These are phyloP conservation scores for Anticlea derivata DNA, from an alignment of 2,888 invertebrate genomes.

Conservation along the genomic window DNA sequence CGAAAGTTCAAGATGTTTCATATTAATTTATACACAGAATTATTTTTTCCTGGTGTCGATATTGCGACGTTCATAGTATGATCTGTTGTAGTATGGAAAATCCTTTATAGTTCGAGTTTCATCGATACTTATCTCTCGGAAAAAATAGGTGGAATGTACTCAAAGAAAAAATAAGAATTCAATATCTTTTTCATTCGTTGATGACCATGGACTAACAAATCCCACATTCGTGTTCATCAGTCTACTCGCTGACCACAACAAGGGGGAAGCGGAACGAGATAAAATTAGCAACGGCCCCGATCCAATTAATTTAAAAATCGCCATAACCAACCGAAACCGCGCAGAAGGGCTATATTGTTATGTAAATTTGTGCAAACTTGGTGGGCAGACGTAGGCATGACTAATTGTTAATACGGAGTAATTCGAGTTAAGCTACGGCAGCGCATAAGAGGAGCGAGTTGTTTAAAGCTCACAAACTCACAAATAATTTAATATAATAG, in stretches of 20 bases:
- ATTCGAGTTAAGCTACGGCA: constrained; percentile 46
- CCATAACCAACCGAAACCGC: constrained; percentile 62
- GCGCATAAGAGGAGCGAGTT: neutral
- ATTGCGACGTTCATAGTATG: too few relatives aligned
- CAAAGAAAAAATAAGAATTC: too few relatives aligned
- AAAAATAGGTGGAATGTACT: too few relatives aligned
- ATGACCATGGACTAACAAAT: neutral
- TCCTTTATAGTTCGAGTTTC: too few relatives aligned
- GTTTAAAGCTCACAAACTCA: too few relatives aligned
- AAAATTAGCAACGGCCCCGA: constrained; percentile 75
- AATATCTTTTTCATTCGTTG: too few relatives aligned
- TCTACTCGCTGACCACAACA: constrained; percentile 56
- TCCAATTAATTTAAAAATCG: constrained; percentile 83
- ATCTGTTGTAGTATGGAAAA: too few relatives aligned
- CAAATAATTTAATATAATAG: too few relatives aligned
- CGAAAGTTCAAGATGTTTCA: too few relatives aligned
- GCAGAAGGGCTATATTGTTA: constrained; percentile 78
- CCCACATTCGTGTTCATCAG: constrained; percentile 18
- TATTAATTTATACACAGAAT: too few relatives aligned
- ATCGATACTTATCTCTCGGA: too few relatives aligned
- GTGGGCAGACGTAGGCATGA: constrained; percentile 78
- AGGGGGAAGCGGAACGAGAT: constrained; percentile 48
- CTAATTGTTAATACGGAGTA: constrained; percentile 82
- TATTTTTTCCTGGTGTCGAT: too few relatives aligned
- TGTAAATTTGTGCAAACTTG: constrained; percentile 82